Evolutionary conservation across 2,797 vertebrate genomes (phyloP).

Genomic region (Cirrhinus mrigala): DNA sequence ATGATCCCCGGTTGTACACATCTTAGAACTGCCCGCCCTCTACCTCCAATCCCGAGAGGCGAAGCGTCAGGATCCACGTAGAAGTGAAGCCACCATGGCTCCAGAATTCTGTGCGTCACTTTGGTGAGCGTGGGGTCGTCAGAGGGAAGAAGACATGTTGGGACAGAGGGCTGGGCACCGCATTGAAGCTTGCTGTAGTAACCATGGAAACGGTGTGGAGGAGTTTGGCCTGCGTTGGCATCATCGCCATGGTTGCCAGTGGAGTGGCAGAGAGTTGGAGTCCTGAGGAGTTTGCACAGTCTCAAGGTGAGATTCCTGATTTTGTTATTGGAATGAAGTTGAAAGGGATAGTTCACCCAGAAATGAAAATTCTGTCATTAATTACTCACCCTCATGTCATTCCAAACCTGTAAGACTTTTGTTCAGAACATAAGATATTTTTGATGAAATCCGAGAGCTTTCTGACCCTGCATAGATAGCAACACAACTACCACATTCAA

Average conservation of each 20-base stretch:
- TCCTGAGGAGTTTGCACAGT: conserved; percentile 69
- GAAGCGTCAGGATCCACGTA: neutral
- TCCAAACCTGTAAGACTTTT: too few species aligned
- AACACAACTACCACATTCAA: too few species aligned
- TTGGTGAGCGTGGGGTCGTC: conserved; percentile 82
- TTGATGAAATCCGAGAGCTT: too few species aligned
- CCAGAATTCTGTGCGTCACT: conserved; percentile 72
- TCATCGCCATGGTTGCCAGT: conserved; percentile 80
- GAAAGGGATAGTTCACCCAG: too few species aligned
- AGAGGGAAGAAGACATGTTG: conserved; percentile 97
- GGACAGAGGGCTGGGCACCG: conserved; percentile 86
- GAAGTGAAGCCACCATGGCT: conserved; percentile 70
- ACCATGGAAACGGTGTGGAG: conserved; percentile 92
- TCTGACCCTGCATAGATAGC: too few species aligned
- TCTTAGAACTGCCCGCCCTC: neutral
- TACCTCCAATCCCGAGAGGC: conserved; percentile 15
- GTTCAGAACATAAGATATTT: too few species aligned
- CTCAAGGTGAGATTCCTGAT: conserved; percentile 85
- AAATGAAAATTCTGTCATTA: too few species aligned
- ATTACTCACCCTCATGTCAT: too few species aligned
- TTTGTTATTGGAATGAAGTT: neutral
- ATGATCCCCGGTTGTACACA: conserved; percentile 15
- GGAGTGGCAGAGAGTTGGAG: conserved; percentile 74
- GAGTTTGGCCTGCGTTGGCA: conserved; percentile 86
- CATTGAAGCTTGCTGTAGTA: conserved; percentile 83